Evolutionary conservation across 2,797 vertebrate species (phyloP), one percentile per base, ranked within the genome.

Genomic region (Gila robusta): DNA sequence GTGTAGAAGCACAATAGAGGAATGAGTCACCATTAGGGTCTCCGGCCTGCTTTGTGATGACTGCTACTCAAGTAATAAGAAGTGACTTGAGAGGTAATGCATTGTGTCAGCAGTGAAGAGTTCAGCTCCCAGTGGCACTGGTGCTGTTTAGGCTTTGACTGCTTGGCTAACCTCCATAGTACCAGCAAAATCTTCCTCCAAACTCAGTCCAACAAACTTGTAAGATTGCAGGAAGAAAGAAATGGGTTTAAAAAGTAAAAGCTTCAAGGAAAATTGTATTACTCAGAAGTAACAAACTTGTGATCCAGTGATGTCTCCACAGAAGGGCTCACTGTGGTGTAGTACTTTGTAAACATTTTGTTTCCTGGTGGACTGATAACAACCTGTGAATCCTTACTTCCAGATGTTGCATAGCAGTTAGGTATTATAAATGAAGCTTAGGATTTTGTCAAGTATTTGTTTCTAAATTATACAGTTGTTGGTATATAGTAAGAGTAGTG

Each of bases 11-110:
- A 71, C 66, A n/a, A 69, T 16, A 62, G 47, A 37, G 69, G 44
- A 86, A 56, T 67, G 67, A 85, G 82, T 67, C 73, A 84, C 73
- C 32, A 69, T 54, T 54, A 77, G 44, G 82, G 71, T 74, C 70
- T 32, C 8, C 0, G 2, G 56, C 71, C 71, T 64, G 41, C 41
- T 66, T 66, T 32, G 71, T 44, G 1, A 66, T 76, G 56, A 52
- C 41, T 83, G 71, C 39, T 73, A 12, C 56, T 59, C 56, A 49
- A 67, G 67, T 59, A 77, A 83, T 64, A 28, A 74, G 35, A 69
- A 82, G 47, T 64, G 52, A 82, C 41, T 66, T 49, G 72, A 72
- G 37, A 79, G 35, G 52, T 71, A 85, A 88, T 83, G 71, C 64
- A 67, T 56, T 44, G 70, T 80, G 76, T 84, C 80, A 85, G 80